phyloP scores from a whole-genome alignment of 2,888 invertebrate genomes.

The Ichneumon xanthorius region DNA sequence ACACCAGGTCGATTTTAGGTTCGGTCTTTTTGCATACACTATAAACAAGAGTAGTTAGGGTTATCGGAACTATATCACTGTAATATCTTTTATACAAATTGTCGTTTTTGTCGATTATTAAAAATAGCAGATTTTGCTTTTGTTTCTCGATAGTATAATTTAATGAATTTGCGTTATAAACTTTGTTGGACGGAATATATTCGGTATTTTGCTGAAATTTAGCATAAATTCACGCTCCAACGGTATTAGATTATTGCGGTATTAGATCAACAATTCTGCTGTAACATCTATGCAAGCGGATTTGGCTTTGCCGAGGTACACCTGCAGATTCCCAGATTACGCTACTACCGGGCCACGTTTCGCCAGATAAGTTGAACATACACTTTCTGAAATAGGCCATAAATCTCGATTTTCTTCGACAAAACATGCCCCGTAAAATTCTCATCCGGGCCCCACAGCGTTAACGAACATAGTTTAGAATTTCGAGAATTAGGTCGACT shows the following conservation, averaged over 20 bases:
- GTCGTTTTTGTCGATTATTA: background rate
- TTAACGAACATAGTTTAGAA: background rate
- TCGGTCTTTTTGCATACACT: too few relatives aligned
- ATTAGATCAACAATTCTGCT: too few relatives aligned
- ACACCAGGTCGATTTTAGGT: too few relatives aligned
- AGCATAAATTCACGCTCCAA: background rate
- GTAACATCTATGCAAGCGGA: background rate
- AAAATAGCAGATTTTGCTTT: background rate
- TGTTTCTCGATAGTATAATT: too few relatives aligned
- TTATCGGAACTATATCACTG: too few relatives aligned
- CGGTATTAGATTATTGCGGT: background rate
- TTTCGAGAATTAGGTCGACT: constrained; percentile 10
- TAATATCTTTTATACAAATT: background rate
- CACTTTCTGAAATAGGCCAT: background rate
- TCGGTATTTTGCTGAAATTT: background rate
- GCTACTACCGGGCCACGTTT: background rate
- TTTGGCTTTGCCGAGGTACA: background rate
- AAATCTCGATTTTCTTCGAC: background rate
- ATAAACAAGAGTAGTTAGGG: too few relatives aligned
- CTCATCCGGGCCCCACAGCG: background rate
- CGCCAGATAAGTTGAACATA: background rate
- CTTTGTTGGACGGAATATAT: background rate
- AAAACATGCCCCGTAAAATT: background rate
- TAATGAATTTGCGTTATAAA: background rate
- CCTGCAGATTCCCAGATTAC: background rate